These are phyloP conservation scores for Tipula confusa DNA, from an alignment of 2,888 invertebrate species.

Conservation along the genomic window DNA sequence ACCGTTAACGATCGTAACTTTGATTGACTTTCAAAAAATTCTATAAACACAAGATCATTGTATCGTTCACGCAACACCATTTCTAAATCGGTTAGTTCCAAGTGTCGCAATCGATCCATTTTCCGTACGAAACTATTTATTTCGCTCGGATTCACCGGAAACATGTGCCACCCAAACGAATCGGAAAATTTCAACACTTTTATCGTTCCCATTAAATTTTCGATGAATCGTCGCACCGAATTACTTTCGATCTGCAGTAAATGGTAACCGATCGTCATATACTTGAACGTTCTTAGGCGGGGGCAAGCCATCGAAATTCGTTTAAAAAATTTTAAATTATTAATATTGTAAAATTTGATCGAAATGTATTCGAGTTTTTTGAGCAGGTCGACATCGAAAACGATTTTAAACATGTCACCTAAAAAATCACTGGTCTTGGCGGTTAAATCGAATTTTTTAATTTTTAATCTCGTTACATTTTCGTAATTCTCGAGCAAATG, in stretches of 20 bases:
- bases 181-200: neutral
- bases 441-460: neutral
- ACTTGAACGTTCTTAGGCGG: neutral
- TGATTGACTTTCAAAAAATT: neutral
- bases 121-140: neutral
- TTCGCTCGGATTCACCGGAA: neutral
- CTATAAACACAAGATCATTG: neutral
- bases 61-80: neutral
- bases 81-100: neutral
- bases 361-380: neutral
- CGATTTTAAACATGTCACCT: neutral
- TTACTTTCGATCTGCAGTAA: neutral
- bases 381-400: neutral
- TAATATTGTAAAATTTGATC: neutral
- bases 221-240: neutral
- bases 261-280: neutral
- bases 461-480: neutral
- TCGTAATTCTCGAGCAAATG: neutral
- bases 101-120: neutral
- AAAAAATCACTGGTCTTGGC: neutral
- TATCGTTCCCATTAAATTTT: neutral
- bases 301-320: neutral
- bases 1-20: neutral
- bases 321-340: neutral
- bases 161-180: neutral